Percentiles rank a stretch among this genome's conserved stretches.
Evolutionary conservation across 2,113 vertebrate species (phyloP).

Genomic region (Chiloscyllium plagiosum): DNA sequence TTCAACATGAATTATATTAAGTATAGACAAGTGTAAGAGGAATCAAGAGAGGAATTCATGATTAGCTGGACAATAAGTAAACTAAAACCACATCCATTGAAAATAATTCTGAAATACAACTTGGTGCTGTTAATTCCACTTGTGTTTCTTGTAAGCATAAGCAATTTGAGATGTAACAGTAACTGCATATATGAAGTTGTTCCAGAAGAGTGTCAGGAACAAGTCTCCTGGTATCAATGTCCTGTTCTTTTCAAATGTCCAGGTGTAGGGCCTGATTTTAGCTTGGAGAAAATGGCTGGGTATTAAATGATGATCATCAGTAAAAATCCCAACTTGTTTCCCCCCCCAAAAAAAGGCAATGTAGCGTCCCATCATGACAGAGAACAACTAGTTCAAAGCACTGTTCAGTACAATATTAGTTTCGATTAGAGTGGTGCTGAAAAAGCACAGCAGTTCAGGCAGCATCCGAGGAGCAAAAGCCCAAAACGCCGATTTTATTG

Average conservation of each 20-base stretch:
- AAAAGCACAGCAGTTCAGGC: too few relatives aligned
- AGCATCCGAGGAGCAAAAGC: too few relatives aligned
- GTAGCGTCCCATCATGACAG: not conserved
- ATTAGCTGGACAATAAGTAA: not conserved
- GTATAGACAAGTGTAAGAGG: not conserved
- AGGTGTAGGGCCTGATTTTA: not conserved
- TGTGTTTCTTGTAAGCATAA: not conserved
- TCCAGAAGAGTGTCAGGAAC: not conserved
- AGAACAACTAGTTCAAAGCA: not conserved
- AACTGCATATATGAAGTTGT: not conserved
- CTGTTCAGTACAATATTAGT: not conserved
- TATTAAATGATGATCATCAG: not conserved
- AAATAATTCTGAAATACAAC: not conserved
- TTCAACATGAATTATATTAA: not conserved
- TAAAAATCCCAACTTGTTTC: not conserved
- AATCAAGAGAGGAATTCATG: not conserved
- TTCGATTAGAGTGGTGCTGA: too few relatives aligned
- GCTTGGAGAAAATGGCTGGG: not conserved
- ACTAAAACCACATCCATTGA: not conserved
- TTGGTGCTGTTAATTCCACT: not conserved
- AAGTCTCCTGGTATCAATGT: not conserved
- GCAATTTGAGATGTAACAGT: not conserved
- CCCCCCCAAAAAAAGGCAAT: not conserved
- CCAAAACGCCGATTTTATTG: too few relatives aligned
- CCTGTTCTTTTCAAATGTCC: not conserved